Evolutionary conservation across 2,113 vertebrate genomes (phyloP).

Genomic region (Falcunculus frontatus): DNA sequence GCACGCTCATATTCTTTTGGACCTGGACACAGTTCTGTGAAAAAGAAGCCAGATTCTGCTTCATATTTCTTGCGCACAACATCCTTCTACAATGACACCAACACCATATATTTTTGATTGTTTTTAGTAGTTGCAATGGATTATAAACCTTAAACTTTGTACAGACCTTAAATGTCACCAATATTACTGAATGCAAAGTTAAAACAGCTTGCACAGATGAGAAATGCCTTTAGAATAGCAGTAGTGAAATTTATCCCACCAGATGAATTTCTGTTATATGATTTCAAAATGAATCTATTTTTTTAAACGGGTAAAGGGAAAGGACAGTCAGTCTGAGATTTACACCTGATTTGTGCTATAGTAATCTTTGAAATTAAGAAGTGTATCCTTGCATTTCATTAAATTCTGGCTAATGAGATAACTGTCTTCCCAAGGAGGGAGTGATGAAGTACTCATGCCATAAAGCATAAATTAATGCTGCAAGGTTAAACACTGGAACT

Average conservation of each 20-base stretch:
- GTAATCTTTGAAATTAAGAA: conserved; percentile 97
- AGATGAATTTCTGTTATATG: conserved; percentile 64
- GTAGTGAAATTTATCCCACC: conserved; percentile 49
- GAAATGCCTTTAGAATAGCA: conserved; percentile 42
- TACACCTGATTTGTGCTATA: conserved; percentile 94
- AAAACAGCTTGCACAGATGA: conserved; percentile 59
- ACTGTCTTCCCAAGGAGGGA: conserved; percentile 96
- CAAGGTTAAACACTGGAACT: conserved; percentile 99
- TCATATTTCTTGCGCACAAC: background rate
- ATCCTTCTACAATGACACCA: background rate
- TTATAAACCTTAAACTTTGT: conserved; percentile 54
- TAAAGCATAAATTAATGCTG: conserved; percentile 98
- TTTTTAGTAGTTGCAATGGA: background rate
- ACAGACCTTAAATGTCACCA: conserved; percentile 37
- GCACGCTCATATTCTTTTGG: background rate
- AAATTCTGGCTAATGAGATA: conserved; percentile 98
- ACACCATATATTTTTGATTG: conserved; percentile 20
- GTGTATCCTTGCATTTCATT: conserved; percentile 99
- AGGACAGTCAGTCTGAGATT: conserved; percentile 83
- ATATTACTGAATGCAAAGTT: conserved; percentile 50
- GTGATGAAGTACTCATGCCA: conserved; percentile 95
- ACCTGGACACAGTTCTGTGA: background rate
- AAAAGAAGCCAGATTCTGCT: background rate
- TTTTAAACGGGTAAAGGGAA: conserved; percentile 51
- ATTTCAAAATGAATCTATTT: conserved; percentile 56